Evolutionary conservation across 2,113 vertebrate species (phyloP), one percentile per base, ranked within the genome.

Genomic region (Thamnaconus septentrionalis): DNA sequence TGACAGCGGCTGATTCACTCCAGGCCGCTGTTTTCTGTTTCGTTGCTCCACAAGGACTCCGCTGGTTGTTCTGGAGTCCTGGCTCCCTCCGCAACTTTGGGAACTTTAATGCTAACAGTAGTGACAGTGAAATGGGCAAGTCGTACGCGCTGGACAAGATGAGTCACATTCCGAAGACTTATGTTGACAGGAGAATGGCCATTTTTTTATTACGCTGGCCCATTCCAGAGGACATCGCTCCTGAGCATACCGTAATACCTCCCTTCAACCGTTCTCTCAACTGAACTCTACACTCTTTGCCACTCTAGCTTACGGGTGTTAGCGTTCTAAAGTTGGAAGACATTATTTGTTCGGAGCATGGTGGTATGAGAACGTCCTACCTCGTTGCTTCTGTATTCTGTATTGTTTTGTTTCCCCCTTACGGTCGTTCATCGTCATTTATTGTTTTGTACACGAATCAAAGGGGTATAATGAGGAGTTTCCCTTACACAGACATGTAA

Each of bases 21-120:
- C 78, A 87, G 76, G 59, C 40, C 18, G 0, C 4, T 49, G 64
- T 73, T 76, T 69, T 67, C 56, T 39, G 56, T 64, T n/a, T 0
- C 8, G 51, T 31, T 55, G 7, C 47, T 61, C 8, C 50, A 53
- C 53, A 9, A 7, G 40, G 42, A 12, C 49, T 66, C 51, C 74
- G 5, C 0, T 45, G 18, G 11, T 42, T 63, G 50, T 60, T 65
- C 52, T 8, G 46, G 1, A 47, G 41, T 5, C 6, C 3, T 31
- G 18, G n/a, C 41, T 49, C 53, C 60, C n/a, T 54, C 44, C 41
- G 31, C 41, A 7, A 5, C 41, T 53, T 11, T 47, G 4, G 12
- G 0, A 46, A 31, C 3, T 1, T 9, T 3, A 56, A 55, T 59
- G 63, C 48, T 51, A 45, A 51, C 45, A 8, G 3, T 0, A 0